These are phyloP conservation scores for Rhyacophila brunnea DNA, from an alignment of 1,140 invertebrate species.

Conservation along the genomic window DNA sequence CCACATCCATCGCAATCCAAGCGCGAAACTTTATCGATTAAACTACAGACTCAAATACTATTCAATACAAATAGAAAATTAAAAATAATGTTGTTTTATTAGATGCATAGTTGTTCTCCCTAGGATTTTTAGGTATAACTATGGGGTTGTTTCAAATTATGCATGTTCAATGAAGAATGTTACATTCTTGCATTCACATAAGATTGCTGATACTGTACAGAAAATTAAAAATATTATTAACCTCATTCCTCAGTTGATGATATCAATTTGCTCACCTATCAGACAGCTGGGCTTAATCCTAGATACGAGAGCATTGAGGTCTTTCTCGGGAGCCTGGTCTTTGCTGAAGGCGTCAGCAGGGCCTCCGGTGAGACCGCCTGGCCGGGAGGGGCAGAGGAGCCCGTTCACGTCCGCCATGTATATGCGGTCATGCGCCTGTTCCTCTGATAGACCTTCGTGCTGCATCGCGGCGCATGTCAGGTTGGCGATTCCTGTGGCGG, in stretches of 20 bases:
- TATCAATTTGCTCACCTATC: constrained; percentile 83
- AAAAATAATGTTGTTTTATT: no score
- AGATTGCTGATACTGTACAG: no score
- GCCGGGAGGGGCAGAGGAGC: constrained; percentile 70
- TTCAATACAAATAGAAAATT: no score
- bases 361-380: constrained; percentile 69
- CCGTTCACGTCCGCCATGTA: constrained; percentile 90
- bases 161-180: no score
- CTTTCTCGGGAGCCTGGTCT: constrained; percentile 72
- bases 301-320: constrained; percentile 75
- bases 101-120: no score
- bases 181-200: no score
- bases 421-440: constrained; percentile 79
- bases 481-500: constrained; percentile 84
- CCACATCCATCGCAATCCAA: no score
- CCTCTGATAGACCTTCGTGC: constrained; percentile 70
- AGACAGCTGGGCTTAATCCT: constrained; percentile 81
- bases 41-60: no score
- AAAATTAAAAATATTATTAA: no score
- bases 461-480: constrained; percentile 85
- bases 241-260: no score
- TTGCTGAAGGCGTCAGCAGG: constrained; percentile 85
- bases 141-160: no score
- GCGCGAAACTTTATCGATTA: constrained; percentile 1
- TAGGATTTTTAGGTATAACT: no score